phyloP scores from a whole-genome alignment of 2,113 vertebrate genomes.

The Mastomys natalensis region DNA sequence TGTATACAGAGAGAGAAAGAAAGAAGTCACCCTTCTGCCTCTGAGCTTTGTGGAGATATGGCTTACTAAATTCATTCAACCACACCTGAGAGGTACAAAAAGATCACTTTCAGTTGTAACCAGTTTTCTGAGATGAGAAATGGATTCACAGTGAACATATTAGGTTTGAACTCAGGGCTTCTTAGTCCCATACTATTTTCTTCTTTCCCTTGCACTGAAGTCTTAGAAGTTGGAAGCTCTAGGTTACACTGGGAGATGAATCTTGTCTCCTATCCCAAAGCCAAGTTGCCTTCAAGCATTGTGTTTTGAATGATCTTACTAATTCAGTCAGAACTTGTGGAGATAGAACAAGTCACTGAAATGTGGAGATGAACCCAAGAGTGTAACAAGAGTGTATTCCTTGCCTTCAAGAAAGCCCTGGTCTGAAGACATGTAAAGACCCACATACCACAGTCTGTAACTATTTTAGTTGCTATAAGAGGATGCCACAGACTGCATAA shows the following conservation, averaged over 20 bases:
- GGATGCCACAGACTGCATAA: not conserved
- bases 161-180: not conserved
- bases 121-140: too few species aligned
- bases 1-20: not conserved
- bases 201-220: not conserved
- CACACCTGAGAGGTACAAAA: not conserved
- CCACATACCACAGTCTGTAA: not conserved
- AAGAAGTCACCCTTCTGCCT: not conserved
- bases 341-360: not conserved
- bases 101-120: not conserved
- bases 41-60: not conserved
- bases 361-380: not conserved
- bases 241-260: not conserved
- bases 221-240: not conserved
- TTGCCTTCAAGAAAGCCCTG: not conserved
- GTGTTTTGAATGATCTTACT: not conserved
- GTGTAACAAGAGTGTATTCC: too few species aligned
- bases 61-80: not conserved
- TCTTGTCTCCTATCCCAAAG: conserved; percentile 10
- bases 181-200: not conserved
- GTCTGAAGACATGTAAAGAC: not conserved
- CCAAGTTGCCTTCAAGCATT: not conserved
- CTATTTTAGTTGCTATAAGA: not conserved
- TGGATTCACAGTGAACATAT: not conserved
- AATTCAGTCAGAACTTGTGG: conserved; percentile 25